Conservation (phyloP, 2,113 vertebrate genomes). For the Notechis scutatus region DNA sequence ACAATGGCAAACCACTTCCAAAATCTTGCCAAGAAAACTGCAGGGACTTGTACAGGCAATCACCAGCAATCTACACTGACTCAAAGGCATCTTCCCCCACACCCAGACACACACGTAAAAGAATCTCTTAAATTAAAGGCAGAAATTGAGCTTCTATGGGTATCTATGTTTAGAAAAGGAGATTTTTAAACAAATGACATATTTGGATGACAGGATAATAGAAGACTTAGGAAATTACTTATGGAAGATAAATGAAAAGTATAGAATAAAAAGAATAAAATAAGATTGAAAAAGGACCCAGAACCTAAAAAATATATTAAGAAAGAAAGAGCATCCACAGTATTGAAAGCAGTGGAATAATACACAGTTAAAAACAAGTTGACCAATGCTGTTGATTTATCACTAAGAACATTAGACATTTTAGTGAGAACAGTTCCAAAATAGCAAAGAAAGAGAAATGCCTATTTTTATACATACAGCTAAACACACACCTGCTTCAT, state of each 20-base stretch:
- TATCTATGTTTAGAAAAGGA: not conserved
- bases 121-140: not conserved
- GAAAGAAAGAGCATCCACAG: not conserved
- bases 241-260: not conserved
- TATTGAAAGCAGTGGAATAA: not conserved
- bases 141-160: not conserved
- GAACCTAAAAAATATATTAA: not conserved
- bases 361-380: not conserved
- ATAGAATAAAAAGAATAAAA: not conserved
- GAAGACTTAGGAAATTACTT: not conserved
- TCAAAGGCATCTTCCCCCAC: not conserved
- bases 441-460: not conserved
- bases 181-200: not conserved
- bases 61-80: not conserved
- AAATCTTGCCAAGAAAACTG: not conserved
- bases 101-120: not conserved
- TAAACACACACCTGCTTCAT: not conserved
- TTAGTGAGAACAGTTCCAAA: not conserved
- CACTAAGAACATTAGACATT: not conserved
- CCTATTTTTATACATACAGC: not conserved
- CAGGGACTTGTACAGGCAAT: not conserved
- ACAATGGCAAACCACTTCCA: not conserved
- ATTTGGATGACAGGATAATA: not conserved
- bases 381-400: not conserved
- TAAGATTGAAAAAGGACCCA: not conserved